Percentiles rank a stretch among this genome's conserved stretches.
phyloP scores from a whole-genome alignment of 2,113 vertebrate species.

The Nibea albiflora region DNA sequence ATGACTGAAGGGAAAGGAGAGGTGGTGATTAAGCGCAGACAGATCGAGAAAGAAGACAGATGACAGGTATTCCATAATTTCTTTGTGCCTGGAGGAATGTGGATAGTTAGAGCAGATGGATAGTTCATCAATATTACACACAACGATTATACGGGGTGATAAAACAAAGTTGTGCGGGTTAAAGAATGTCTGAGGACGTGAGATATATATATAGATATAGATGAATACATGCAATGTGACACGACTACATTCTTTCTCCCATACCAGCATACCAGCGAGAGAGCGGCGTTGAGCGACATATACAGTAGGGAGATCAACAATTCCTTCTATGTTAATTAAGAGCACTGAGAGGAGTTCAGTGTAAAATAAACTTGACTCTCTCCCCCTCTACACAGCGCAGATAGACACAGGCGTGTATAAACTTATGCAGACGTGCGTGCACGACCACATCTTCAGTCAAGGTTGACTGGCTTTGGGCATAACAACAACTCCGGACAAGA shows the following conservation, averaged over 20 bases:
- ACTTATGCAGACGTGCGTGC: constrained; percentile 28
- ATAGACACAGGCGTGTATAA: constrained; percentile 39
- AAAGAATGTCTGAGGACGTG: constrained; percentile 37
- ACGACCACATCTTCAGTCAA: constrained; percentile 56
- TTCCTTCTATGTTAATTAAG: constrained; percentile 62
- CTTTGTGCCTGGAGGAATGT: constrained; percentile 49
- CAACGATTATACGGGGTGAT: constrained; percentile 33
- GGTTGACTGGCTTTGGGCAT: constrained; percentile 65
- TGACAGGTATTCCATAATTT: constrained; percentile 44
- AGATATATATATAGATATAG: background rate
- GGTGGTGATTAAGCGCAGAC: constrained; percentile 37
- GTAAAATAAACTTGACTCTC: constrained; percentile 47
- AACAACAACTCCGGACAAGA: constrained; percentile 71
- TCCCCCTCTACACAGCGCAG: constrained; percentile 29
- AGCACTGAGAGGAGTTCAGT: constrained; percentile 40
- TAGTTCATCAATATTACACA: constrained; percentile 58
- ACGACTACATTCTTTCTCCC: constrained; percentile 24
- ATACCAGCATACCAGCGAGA: background rate
- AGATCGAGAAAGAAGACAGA: constrained; percentile 33
- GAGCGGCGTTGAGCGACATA: constrained; percentile 4
- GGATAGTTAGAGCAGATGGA: constrained; percentile 32
- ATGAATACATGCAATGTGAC: background rate
- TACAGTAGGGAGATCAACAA: constrained; percentile 25
- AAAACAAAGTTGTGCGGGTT: constrained; percentile 36
- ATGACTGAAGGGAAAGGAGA: constrained; percentile 20